These are phyloP conservation scores for Meghimatium bilineatum DNA, from an alignment of 2,888 invertebrate species.

Conservation along the genomic window DNA sequence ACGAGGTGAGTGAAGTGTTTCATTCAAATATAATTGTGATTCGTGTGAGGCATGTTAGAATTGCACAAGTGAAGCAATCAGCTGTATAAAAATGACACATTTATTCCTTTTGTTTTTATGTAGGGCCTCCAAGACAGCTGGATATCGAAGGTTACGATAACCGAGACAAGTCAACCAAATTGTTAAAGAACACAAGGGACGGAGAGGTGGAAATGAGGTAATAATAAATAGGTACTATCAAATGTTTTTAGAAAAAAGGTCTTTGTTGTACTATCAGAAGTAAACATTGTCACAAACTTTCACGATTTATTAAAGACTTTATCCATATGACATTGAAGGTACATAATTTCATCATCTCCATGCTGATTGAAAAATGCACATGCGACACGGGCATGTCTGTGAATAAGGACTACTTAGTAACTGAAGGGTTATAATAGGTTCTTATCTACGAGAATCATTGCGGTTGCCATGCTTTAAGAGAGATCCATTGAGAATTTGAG, in stretches of 20 bases:
- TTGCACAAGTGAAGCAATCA: neutral
- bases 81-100: neutral
- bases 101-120: constrained; percentile 45
- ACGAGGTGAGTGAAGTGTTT: constrained; percentile 58
- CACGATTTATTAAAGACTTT: neutral
- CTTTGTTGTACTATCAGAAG: neutral
- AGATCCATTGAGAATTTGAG: no score
- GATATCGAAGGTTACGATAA: constrained; percentile 66
- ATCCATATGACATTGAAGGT: neutral
- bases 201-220: constrained; percentile 65
- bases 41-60: no score
- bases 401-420: no score
- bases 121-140: constrained; percentile 66
- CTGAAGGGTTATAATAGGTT: no score
- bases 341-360: neutral
- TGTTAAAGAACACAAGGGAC: constrained; percentile 14
- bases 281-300: neutral
- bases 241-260: neutral
- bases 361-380: no score
- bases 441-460: no score
- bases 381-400: no score
- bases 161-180: constrained; percentile 54
- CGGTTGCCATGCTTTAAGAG: no score
- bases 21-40: neutral
- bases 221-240: neutral